Evolutionary conservation across 1,140 invertebrate species (phyloP).

Genomic region (Lithobius niger): DNA sequence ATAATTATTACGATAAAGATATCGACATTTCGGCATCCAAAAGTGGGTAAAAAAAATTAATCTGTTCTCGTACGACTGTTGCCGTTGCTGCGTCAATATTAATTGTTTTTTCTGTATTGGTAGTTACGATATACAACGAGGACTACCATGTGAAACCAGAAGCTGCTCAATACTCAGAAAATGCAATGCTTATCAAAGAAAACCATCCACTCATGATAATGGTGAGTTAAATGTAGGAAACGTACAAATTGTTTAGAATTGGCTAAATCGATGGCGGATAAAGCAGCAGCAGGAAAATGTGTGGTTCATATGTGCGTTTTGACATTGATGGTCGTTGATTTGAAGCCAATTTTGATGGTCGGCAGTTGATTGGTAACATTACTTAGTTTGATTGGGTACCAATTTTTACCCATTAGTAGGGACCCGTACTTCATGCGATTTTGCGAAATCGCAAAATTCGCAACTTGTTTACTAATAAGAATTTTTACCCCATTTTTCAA

Average conservation of each 20-base stretch:
- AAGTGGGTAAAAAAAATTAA: neutral
- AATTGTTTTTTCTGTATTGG: neutral
- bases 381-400: neutral
- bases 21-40: neutral
- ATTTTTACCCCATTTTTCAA: no score
- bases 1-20: neutral
- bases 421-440: no score
- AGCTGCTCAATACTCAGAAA: neutral
- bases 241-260: neutral
- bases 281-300: neutral
- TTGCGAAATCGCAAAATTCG: no score
- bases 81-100: neutral
- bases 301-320: neutral
- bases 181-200: conserved; percentile 31
- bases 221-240: conserved; percentile 24
- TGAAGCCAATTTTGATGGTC: neutral
- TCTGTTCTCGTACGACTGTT: neutral
- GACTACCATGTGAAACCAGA: neutral
- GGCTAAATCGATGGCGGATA: neutral
- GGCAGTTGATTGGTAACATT: neutral
- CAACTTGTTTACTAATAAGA: no score
- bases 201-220: conserved; percentile 41
- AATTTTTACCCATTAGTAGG: no score
- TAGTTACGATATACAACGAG: neutral
- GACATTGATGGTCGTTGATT: neutral